Conservation (phyloP, 2,888 invertebrate species). For the Hymenopus coronatus region DNA sequence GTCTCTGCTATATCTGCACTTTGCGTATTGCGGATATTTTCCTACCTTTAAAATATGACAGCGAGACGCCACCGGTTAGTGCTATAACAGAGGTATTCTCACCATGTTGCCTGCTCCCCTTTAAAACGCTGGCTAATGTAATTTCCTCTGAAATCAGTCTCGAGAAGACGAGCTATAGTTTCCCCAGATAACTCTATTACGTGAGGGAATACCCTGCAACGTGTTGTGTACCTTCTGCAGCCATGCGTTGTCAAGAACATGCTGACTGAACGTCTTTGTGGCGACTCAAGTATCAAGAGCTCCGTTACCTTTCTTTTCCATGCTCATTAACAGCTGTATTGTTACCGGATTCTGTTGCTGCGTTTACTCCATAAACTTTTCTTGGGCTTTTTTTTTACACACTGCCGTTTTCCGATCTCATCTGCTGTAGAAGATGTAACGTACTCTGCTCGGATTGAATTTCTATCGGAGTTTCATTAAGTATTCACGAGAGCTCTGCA, state of each 20-base stretch:
- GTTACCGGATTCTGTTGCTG: too few species aligned
- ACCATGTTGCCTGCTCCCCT: neutral
- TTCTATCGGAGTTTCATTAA: neutral
- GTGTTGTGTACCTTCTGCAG: neutral
- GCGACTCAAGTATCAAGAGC: too few species aligned
- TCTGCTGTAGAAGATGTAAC: neutral
- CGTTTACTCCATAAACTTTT: too few species aligned
- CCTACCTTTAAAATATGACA: too few species aligned
- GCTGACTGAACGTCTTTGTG: too few species aligned
- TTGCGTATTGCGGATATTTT: too few species aligned
- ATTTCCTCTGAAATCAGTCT: neutral
- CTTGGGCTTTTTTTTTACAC: neutral
- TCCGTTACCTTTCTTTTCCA: neutral
- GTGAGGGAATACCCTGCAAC: neutral
- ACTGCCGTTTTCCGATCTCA: neutral
- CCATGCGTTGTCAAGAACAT: neutral
- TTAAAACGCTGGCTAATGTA: neutral
- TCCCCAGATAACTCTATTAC: neutral
- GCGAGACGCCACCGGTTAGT: too few species aligned
- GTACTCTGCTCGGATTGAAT: neutral
- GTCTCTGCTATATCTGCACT: too few species aligned
- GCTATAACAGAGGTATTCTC: neutral
- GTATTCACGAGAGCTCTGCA: neutral
- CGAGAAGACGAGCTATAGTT: neutral
- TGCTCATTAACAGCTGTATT: neutral